Percentiles rank a stretch among this genome's conserved stretches.
Evolutionary conservation across 1,140 invertebrate genomes (phyloP).

Genomic region (Heliothis virescens): DNA sequence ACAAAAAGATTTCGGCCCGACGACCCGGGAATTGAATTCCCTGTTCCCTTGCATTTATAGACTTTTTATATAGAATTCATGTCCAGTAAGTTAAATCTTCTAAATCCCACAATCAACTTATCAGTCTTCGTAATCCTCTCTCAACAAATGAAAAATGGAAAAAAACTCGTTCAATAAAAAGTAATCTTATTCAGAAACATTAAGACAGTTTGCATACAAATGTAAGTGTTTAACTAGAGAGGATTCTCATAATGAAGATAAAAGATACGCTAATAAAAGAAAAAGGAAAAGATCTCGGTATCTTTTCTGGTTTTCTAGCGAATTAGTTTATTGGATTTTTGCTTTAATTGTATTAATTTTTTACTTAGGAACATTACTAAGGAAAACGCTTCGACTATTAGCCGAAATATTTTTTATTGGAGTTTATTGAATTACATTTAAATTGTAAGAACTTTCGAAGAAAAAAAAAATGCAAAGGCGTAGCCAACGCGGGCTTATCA

Average conservation of each 20-base stretch:
- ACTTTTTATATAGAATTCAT: no score
- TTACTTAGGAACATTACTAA: not conserved
- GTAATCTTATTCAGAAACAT: conserved; percentile 26
- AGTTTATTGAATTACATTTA: no score
- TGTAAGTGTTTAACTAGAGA: conserved; percentile 33
- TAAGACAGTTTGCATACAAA: conserved; percentile 37
- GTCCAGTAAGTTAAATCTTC: no score
- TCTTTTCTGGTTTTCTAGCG: conserved; percentile 21
- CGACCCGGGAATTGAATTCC: no score
- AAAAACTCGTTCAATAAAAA: conserved; percentile 17
- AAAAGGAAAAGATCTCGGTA: conserved; percentile 8
- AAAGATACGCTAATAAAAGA: conserved; percentile 14
- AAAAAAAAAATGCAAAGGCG: no score
- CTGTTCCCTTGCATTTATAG: no score
- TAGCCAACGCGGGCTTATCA: no score
- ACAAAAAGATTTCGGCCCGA: no score
- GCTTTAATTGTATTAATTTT: not conserved
- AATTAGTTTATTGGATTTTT: conserved; percentile 9
- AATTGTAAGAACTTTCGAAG: no score
- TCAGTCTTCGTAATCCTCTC: not conserved
- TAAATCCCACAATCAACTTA: no score
- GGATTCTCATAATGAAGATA: conserved; percentile 43
- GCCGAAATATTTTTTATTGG: no score
- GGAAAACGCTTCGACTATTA: no score
- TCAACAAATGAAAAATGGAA: conserved; percentile 19